Conservation (phyloP, 2,888 invertebrate genomes). For the Melolontha melolontha region DNA sequence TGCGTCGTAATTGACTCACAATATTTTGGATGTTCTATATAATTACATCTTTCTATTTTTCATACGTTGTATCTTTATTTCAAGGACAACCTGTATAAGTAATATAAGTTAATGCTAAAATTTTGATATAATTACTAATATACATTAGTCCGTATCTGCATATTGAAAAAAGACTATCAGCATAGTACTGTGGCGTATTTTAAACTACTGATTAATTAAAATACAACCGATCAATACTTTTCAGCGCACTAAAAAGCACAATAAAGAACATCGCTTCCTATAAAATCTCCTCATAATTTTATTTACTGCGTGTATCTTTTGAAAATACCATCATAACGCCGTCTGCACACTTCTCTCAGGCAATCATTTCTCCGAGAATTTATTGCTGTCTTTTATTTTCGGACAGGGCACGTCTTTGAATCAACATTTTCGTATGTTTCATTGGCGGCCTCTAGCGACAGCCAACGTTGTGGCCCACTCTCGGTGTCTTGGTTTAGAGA, state of each 20-base stretch:
- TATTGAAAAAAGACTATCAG: too few relatives aligned
- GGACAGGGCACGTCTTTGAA: slow-evolving; percentile 29
- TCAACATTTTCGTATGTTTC: slow-evolving; percentile 33
- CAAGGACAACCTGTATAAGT: too few relatives aligned
- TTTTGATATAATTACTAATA: too few relatives aligned
- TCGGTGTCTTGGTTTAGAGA: slow-evolving; percentile 41
- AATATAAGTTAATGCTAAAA: too few relatives aligned
- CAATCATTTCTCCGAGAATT: slow-evolving; percentile 16
- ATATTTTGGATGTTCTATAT: too few relatives aligned
- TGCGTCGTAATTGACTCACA: too few relatives aligned
- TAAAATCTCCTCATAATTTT: slow-evolving; percentile 20
- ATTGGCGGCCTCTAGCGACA: slow-evolving; percentile 26
- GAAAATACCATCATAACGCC: slow-evolving; percentile 20
- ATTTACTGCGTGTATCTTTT: slow-evolving; percentile 17
- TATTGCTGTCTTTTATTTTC: slow-evolving; percentile 31
- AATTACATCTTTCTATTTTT: too few relatives aligned
- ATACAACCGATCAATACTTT: too few relatives aligned
- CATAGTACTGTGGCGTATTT: too few relatives aligned
- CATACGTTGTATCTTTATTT: too few relatives aligned
- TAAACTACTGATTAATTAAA: too few relatives aligned
- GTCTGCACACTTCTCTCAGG: slow-evolving; percentile 8
- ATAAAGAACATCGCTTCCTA: slow-evolving; percentile 8
- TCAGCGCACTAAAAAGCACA: background rate
- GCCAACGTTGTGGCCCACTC: background rate
- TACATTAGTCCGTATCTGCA: too few relatives aligned